These are phyloP conservation scores for Diacarnus erythraeanus DNA, from an alignment of 37 sponge, comb jelly and placozoan genomes.

Conservation along the genomic window DNA sequence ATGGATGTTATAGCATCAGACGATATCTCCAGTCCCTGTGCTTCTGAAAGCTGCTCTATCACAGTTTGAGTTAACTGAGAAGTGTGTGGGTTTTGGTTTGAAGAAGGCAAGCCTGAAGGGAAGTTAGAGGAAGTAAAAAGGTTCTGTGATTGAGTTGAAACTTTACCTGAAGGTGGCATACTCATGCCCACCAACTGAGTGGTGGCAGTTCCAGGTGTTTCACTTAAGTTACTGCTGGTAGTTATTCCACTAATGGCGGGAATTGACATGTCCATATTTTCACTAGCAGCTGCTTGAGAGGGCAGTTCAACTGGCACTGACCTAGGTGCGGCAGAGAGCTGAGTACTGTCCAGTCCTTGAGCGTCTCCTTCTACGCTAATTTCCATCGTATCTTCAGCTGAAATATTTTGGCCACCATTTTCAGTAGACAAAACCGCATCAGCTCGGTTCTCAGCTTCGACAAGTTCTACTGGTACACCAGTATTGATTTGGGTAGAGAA, in stretches of 20 bases:
- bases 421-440: conserved; percentile 20
- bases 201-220: not conserved
- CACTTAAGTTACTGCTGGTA: not conserved
- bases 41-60: conserved; percentile 21
- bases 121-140: not conserved
- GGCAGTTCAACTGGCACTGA: not conserved
- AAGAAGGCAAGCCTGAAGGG: not conserved
- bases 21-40: conserved; percentile 21
- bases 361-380: conserved; percentile 30
- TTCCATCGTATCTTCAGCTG: conserved; percentile 42
- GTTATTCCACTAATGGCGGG: not conserved
- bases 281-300: not conserved
- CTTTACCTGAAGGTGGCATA: not conserved
- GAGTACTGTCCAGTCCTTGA: conserved; percentile 28
- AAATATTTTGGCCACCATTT: conserved; percentile 37
- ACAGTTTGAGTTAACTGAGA: conserved; percentile 6
- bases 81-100: not conserved
- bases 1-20: conserved; percentile 4
- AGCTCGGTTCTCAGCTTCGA: conserved; percentile 33
- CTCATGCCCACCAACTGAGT: not conserved
- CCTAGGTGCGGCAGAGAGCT: conserved; percentile 6
- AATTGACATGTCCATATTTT: not conserved
- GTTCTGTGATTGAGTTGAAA: not conserved
- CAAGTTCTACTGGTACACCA: conserved; percentile 58
- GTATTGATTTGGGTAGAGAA: conserved; percentile 41